These are phyloP conservation scores for Apostichopus parvimensis DNA, from an alignment of 35 echinoderm and acorn worm species.

Conservation along the genomic window DNA sequence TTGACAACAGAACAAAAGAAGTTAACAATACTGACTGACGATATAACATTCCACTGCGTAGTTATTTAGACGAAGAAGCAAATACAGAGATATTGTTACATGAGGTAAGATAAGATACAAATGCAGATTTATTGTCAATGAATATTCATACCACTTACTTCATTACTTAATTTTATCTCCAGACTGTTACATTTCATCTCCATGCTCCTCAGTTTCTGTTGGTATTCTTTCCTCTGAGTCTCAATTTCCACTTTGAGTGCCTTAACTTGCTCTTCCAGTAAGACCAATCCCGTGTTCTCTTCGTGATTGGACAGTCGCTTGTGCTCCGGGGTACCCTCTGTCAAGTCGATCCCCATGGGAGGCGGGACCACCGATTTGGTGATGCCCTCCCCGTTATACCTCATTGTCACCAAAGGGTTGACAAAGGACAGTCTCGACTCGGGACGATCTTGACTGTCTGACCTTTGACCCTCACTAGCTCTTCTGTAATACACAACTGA, in stretches of 20 bases:
- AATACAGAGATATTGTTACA: no score
- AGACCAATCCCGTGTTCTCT: background rate
- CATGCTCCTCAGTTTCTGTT: constrained; percentile 63
- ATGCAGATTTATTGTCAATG: background rate
- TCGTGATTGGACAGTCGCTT: constrained; percentile 34
- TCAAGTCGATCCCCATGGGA: constrained; percentile 62
- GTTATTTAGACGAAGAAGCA: no score
- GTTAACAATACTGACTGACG: background rate
- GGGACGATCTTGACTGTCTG: constrained; percentile 10
- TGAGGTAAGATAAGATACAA: no score
- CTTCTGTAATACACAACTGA: background rate
- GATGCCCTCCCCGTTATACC: background rate
- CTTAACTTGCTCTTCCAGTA: constrained; percentile 67
- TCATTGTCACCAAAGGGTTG: constrained; percentile 17
- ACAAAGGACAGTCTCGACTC: constrained; percentile 14
- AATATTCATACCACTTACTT: constrained; percentile 54
- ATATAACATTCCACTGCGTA: no score
- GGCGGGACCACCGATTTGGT: background rate
- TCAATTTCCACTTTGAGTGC: constrained; percentile 78
- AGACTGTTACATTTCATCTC: constrained; percentile 83
- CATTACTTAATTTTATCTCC: constrained; percentile 85
- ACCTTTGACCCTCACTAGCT: background rate
- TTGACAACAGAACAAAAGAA: background rate
- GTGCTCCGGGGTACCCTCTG: constrained; percentile 70
- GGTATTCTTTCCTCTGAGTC: constrained; percentile 68